phyloP scores from a whole-genome alignment of 2,797 vertebrate genomes.

The Propithecus perrieri region DNA sequence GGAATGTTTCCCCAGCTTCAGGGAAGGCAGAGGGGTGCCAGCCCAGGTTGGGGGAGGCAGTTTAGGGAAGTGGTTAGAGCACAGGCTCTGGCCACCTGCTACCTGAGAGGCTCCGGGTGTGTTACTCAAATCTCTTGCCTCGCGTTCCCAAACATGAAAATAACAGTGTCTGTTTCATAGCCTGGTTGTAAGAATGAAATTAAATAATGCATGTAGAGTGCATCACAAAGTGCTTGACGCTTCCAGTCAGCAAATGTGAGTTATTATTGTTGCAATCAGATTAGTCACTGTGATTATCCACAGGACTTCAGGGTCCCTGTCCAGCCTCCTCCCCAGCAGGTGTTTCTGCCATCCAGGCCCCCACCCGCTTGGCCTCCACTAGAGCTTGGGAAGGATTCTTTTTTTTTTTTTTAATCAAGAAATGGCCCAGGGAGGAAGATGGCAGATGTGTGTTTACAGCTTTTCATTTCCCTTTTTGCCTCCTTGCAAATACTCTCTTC shows the following conservation, averaged over 20 bases:
- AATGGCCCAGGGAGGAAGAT: not conserved
- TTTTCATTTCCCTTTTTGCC: conserved; percentile 58
- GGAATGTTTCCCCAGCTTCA: not conserved
- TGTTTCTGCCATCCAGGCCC: not conserved
- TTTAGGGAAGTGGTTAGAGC: not conserved
- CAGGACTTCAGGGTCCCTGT: conserved; percentile 1
- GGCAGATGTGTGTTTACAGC: conserved; percentile 44
- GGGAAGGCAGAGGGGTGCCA: not conserved
- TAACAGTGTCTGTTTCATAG: not conserved
- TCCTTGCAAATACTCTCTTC: conserved; percentile 61
- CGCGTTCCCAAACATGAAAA: not conserved
- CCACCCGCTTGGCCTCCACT: not conserved
- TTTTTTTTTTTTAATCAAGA: conserved; percentile 13
- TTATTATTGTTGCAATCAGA: not conserved
- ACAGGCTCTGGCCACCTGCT: not conserved
- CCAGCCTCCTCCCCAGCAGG: not conserved
- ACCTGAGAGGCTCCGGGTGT: not conserved
- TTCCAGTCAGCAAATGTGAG: conserved; percentile 52
- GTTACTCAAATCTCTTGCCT: conserved; percentile 20
- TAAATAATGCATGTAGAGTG: conserved; percentile 43
- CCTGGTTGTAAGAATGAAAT: conserved; percentile 13
- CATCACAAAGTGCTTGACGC: conserved; percentile 44
- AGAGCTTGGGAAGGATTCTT: conserved; percentile 48
- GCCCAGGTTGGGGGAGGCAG: not conserved
- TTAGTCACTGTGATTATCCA: not conserved